Conservation (phyloP, 1,140 invertebrate genomes). For the Monochamus saltuarius region DNA sequence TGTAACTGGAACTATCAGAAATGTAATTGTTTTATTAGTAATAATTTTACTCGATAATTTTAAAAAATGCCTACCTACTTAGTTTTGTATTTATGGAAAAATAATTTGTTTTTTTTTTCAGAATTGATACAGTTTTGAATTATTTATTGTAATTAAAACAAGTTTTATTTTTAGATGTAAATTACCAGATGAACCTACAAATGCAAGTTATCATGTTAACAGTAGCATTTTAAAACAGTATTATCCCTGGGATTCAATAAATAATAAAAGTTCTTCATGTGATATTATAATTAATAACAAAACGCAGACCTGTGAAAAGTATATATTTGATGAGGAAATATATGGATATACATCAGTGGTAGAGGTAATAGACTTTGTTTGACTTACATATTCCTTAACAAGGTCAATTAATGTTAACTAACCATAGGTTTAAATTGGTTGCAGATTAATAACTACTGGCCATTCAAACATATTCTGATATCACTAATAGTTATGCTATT, state of each 20-base stretch:
- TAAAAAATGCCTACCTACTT: no score
- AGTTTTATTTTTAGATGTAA: slow-evolving; percentile 57
- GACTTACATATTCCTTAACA: background rate
- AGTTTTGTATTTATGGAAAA: no score
- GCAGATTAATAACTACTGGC: no score
- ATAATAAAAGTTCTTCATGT: slow-evolving; percentile 56
- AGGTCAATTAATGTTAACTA: background rate
- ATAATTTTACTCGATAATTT: no score
- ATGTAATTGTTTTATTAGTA: no score
- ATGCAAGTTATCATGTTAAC: slow-evolving; percentile 56
- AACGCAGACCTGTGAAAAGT: slow-evolving; percentile 55
- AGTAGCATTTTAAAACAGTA: slow-evolving; percentile 53
- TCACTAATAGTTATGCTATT: no score
- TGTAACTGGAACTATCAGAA: no score
- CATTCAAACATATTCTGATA: no score
- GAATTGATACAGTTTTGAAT: no score
- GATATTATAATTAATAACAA: slow-evolving; percentile 41
- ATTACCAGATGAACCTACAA: slow-evolving; percentile 59
- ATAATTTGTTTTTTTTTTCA: no score
- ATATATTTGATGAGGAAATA: slow-evolving; percentile 61
- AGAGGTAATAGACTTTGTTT: slow-evolving; percentile 54
- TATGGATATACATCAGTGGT: slow-evolving; percentile 66
- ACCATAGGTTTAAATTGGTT: background rate
- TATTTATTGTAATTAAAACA: no score
- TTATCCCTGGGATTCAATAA: slow-evolving; percentile 57